phyloP scores from a whole-genome alignment of 23 tunicate species.

The Halocynthia aurantium region DNA sequence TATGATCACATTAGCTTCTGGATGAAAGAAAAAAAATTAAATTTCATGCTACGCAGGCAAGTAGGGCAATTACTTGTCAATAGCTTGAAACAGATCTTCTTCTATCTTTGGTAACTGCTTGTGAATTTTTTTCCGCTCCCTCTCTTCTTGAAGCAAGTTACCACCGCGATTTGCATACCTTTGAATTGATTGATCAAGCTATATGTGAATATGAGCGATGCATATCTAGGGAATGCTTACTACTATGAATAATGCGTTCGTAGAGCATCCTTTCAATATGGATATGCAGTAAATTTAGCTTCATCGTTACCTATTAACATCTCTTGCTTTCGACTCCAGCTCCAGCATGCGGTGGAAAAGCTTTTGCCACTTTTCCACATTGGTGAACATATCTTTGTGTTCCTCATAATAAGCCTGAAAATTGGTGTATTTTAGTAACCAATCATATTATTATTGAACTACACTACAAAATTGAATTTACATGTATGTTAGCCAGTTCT shows the following conservation, averaged over 20 bases:
- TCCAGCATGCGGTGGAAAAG: conserved; percentile 76
- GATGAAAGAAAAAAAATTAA: not conserved
- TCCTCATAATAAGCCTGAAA: conserved; percentile 73
- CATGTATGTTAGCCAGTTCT: conserved; percentile 78
- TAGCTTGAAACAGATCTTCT: conserved; percentile 70
- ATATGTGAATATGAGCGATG: not conserved
- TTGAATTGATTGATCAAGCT: not conserved
- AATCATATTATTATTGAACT: not conserved
- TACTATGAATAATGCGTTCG: not conserved
- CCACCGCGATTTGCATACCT: conserved; percentile 81
- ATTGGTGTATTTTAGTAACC: not conserved
- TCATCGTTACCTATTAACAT: conserved; percentile 35
- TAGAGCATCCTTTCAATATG: not conserved
- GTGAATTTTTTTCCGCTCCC: conserved; percentile 60
- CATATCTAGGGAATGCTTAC: not conserved
- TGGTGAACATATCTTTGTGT: conserved; percentile 66
- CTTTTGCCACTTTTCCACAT: conserved; percentile 74
- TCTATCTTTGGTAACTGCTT: conserved; percentile 89
- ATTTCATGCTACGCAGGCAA: not conserved
- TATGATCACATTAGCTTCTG: not conserved
- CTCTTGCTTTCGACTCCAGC: conserved; percentile 61
- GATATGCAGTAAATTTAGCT: not conserved
- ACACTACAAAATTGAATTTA: conserved; percentile 14
- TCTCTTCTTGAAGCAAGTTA: conserved; percentile 70
- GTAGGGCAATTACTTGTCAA: conserved; percentile 35